Conservation (phyloP, 2,113 vertebrate species). For the Limanda limanda region DNA sequence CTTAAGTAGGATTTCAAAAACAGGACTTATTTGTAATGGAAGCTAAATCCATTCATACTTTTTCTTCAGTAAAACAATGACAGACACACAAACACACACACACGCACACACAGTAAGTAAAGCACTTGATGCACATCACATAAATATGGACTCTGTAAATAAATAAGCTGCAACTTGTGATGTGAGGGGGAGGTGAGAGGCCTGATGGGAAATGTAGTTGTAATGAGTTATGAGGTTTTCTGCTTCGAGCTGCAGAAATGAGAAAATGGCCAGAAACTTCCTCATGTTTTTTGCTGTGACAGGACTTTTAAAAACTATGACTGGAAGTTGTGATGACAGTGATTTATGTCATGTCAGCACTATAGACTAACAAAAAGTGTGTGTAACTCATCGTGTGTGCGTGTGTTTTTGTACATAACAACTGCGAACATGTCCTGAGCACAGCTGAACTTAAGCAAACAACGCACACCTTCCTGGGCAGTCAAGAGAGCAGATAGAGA, state of each 20-base stretch:
- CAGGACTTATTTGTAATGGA: too few species aligned
- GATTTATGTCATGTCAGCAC: constrained; percentile 69
- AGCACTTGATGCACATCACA: background rate
- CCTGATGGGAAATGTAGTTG: constrained; percentile 60
- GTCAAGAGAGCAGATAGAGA: constrained; percentile 72
- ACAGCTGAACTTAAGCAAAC: constrained; percentile 75
- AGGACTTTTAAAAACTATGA: constrained; percentile 40
- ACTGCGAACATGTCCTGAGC: constrained; percentile 58
- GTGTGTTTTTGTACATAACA: constrained; percentile 63
- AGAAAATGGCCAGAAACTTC: constrained; percentile 54
- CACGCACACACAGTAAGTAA: background rate
- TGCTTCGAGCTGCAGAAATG: constrained; percentile 57
- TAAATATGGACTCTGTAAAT: background rate
- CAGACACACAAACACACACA: background rate
- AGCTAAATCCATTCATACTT: too few species aligned
- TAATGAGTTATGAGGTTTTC: constrained; percentile 19
- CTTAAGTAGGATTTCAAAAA: too few species aligned
- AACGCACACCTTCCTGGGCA: constrained; percentile 77
- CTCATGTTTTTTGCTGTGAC: constrained; percentile 51
- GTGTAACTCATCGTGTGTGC: constrained; percentile 21
- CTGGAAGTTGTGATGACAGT: constrained; percentile 14
- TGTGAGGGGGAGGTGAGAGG: background rate
- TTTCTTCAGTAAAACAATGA: background rate
- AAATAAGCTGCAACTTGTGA: background rate
- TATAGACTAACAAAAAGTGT: constrained; percentile 19